Evolutionary conservation across 2,888 invertebrate genomes (phyloP).

Genomic region (Clepsis dumicolana): DNA sequence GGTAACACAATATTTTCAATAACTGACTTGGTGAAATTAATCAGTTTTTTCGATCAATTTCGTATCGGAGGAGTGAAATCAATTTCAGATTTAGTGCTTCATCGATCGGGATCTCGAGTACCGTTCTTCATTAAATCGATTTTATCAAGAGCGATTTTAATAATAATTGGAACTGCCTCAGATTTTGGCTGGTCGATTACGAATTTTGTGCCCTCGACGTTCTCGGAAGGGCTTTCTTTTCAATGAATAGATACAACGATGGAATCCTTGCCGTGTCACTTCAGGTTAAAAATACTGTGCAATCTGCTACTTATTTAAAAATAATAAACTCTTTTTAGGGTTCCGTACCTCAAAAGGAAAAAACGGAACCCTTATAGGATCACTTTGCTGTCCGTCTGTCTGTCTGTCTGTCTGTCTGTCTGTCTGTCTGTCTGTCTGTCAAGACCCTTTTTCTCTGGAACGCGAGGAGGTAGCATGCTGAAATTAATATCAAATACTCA

Average conservation of each 20-base stretch:
- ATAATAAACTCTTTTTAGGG: no score
- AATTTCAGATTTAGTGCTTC: conserved; percentile 72
- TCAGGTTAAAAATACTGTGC: not conserved
- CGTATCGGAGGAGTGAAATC: conserved; percentile 79
- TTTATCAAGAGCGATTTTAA: conserved; percentile 80
- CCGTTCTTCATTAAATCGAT: conserved; percentile 84
- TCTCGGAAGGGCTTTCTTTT: conserved; percentile 61
- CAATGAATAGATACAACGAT: conserved; percentile 46
- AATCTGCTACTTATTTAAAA: not conserved
- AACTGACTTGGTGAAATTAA: conserved; percentile 49
- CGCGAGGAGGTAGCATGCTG: no score
- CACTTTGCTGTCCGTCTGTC: no score
- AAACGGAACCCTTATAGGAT: no score
- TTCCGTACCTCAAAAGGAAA: no score
- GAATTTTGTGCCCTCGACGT: conserved; percentile 69
- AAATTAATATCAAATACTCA: no score
- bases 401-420: no score
- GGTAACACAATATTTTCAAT: conserved; percentile 5
- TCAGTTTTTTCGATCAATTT: conserved; percentile 69
- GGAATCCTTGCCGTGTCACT: conserved; percentile 33
- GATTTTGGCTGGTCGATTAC: conserved; percentile 76
- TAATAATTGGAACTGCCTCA: conserved; percentile 78
- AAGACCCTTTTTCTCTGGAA: no score
- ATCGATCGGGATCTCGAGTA: conserved; percentile 73
- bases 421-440: no score